A percentile compares a stretch with the other conserved stretches of the same genome.
These are phyloP conservation scores for Zaprionus nigranus DNA, from an alignment of 1,140 invertebrate genomes.

Conservation along the genomic window DNA sequence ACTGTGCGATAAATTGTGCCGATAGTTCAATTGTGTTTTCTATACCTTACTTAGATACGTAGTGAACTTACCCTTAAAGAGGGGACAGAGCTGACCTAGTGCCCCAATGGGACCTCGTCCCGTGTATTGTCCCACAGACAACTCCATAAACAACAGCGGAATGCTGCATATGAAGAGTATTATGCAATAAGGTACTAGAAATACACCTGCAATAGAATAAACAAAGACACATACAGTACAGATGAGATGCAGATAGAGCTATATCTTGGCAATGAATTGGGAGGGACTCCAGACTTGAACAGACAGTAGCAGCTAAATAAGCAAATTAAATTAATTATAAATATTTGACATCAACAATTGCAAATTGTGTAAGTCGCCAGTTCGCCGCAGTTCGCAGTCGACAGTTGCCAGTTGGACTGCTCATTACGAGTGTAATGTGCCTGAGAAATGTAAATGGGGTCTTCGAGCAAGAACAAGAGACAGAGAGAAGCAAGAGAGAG, in stretches of 20 bases:
- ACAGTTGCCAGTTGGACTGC: constrained; percentile 34
- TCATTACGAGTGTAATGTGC: constrained; percentile 57
- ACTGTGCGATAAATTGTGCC: not conserved
- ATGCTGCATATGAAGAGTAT: constrained; percentile 92
- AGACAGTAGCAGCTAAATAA: constrained; percentile 67
- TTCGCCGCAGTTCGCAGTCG: constrained; percentile 27
- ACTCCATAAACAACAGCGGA: constrained; percentile 93
- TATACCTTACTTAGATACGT: not conserved
- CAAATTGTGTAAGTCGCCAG: constrained; percentile 53
- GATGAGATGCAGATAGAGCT: constrained; percentile 15
- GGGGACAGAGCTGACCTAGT: constrained; percentile 92
- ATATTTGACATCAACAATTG: constrained; percentile 74
- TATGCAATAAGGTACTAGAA: constrained; percentile 93
- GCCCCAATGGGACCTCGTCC: constrained; percentile 92
- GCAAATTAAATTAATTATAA: constrained; percentile 80
- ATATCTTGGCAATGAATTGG: constrained; percentile 1
- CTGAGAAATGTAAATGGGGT: constrained; percentile 59
- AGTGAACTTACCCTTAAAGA: constrained; percentile 90
- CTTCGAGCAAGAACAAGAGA: constrained; percentile 16
- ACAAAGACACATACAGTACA: constrained; percentile 32
- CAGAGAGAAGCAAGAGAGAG: constrained; percentile 17
- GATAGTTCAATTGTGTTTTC: constrained; percentile 7
- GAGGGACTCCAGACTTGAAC: constrained; percentile 10
- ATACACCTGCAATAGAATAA: constrained; percentile 88
- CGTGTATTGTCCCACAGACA: constrained; percentile 92